These are phyloP conservation scores for Miichthys miiuy DNA, from an alignment of 2,797 vertebrate species.

Conservation along the genomic window DNA sequence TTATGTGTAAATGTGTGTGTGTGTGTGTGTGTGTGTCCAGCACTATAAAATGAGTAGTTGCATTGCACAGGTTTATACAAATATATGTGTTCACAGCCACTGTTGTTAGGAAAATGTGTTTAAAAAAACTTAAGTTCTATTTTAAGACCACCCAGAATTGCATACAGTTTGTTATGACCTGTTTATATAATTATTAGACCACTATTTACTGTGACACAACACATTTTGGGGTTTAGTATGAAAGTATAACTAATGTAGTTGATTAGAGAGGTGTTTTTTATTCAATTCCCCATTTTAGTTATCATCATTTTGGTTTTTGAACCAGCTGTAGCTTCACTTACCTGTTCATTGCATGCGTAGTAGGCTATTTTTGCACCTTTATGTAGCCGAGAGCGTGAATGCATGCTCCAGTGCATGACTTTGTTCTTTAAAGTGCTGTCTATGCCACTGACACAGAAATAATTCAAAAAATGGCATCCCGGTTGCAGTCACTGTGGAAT, in stretches of 20 bases:
- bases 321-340: background rate
- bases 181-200: constrained; percentile 3
- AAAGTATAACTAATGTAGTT: background rate
- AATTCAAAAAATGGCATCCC: constrained; percentile 49
- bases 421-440: constrained; percentile 34
- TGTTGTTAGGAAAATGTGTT: constrained; percentile 4
- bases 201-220: background rate
- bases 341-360: constrained; percentile 1
- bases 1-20: background rate
- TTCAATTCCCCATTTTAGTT: background rate
- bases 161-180: constrained; percentile 1
- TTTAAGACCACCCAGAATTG: constrained; percentile 21
- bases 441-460: constrained; percentile 63
- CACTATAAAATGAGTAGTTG: constrained; percentile 13
- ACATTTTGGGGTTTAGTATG: background rate
- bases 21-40: background rate
- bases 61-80: constrained; percentile 19
- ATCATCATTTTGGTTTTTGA: background rate
- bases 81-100: background rate
- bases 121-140: background rate
- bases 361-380: background rate
- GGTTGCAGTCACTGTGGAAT: constrained; percentile 63
- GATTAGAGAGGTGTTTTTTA: background rate
- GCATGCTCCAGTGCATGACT: constrained; percentile 10
- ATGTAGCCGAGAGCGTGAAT: background rate